phyloP scores from a whole-genome alignment of 2,888 invertebrate genomes.

The Hermaeophaga mercurialis region DNA sequence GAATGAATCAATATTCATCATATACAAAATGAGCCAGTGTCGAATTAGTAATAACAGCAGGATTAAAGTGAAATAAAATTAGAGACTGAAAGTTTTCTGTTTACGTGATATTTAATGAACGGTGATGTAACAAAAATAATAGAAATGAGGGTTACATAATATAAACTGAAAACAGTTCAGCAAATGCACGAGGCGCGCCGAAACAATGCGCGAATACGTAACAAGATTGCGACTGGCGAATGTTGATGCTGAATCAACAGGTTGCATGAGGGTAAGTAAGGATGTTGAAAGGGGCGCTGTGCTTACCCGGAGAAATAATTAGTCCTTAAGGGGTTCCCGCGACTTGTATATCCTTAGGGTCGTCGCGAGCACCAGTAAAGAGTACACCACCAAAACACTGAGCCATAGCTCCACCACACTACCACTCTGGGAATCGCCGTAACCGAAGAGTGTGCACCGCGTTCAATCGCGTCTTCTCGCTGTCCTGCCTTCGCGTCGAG shows the following conservation, averaged over 20 bases:
- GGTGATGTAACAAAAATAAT: slow-evolving; percentile 43
- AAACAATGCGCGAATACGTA: slow-evolving; percentile 43
- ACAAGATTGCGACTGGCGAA: slow-evolving; percentile 27
- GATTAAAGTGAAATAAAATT: too few relatives aligned
- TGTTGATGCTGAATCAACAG: slow-evolving; percentile 38
- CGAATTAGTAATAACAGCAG: too few relatives aligned
- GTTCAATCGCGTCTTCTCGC: slow-evolving; percentile 35
- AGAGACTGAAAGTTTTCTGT: too few relatives aligned
- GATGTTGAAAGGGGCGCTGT: slow-evolving; percentile 9
- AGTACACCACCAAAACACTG: slow-evolving; percentile 48
- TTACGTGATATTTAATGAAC: slow-evolving; percentile 35
- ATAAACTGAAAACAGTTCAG: slow-evolving; percentile 43
- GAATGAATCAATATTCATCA: too few relatives aligned
- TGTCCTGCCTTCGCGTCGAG: slow-evolving; percentile 49
- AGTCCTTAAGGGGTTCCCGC: slow-evolving; percentile 54
- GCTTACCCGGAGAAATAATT: slow-evolving; percentile 50
- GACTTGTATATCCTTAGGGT: slow-evolving; percentile 49
- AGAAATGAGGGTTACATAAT: slow-evolving; percentile 48
- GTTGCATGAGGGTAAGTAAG: slow-evolving; percentile 35
- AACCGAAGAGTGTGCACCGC: slow-evolving; percentile 33
- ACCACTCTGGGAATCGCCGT: slow-evolving; percentile 43
- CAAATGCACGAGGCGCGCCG: slow-evolving; percentile 50
- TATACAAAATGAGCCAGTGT: too few relatives aligned
- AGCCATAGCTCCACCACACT: slow-evolving; percentile 53
- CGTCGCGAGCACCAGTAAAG: slow-evolving; percentile 52